phyloP scores from a whole-genome alignment of 2,113 vertebrate genomes.

The Albula glossodonta region DNA sequence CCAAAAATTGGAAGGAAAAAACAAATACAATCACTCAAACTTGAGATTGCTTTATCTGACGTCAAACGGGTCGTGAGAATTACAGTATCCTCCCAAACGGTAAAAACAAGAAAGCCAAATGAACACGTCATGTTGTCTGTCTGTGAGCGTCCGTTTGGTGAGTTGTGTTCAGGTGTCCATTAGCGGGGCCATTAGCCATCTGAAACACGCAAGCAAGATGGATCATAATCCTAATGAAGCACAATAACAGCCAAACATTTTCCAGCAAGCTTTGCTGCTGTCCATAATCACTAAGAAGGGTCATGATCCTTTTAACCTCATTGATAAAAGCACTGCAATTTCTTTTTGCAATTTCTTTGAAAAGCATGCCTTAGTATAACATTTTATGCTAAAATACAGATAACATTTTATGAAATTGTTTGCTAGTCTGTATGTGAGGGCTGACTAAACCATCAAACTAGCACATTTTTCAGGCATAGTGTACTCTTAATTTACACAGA shows the following conservation, averaged over 20 bases:
- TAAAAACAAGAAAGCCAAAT: conserved; percentile 25
- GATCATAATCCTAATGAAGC: background rate
- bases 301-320: background rate
- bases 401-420: too few species aligned
- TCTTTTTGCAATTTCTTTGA: background rate
- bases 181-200: background rate
- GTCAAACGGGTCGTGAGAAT: conserved; percentile 47
- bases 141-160: background rate
- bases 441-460: too few species aligned
- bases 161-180: background rate
- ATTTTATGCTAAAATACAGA: too few species aligned
- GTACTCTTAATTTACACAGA: too few species aligned
- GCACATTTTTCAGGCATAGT: too few species aligned
- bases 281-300: background rate
- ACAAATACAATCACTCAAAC: conserved; percentile 40
- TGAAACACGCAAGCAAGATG: background rate
- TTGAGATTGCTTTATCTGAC: conserved; percentile 37
- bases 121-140: background rate
- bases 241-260: background rate
- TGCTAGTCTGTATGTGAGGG: too few species aligned
- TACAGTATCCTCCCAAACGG: conserved; percentile 1
- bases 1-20: conserved; percentile 47
- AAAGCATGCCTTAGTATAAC: background rate
- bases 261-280: too few species aligned
- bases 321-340: background rate